phyloP scores from a whole-genome alignment of 2,888 invertebrate genomes.

The Bombyx huttoni region DNA sequence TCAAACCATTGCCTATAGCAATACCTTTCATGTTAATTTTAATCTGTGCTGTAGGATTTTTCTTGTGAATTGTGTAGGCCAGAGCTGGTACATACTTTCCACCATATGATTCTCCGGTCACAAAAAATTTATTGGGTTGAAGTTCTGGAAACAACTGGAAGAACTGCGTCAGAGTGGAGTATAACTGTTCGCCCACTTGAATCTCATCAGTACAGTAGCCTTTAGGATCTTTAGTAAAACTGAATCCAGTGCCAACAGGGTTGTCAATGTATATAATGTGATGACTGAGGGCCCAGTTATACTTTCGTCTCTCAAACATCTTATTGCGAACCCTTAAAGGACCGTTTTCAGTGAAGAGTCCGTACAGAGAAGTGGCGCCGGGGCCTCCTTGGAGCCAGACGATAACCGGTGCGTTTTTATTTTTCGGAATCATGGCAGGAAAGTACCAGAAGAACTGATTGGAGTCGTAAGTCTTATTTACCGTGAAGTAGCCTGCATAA shows the following conservation, averaged over 20 bases:
- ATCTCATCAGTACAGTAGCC: constrained; percentile 87
- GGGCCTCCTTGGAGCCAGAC: constrained; percentile 92
- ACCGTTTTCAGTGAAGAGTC: constrained; percentile 88
- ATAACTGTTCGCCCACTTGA: constrained; percentile 85
- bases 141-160: constrained; percentile 86
- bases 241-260: constrained; percentile 93
- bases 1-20: constrained; percentile 85
- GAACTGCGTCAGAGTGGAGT: constrained; percentile 84
- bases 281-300: constrained; percentile 85
- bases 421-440: constrained; percentile 75
- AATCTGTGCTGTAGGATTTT: constrained; percentile 74
- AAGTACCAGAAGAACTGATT: constrained; percentile 96
- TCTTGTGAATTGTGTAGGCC: constrained; percentile 79
- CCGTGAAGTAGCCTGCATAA: constrained; percentile 88
- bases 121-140: constrained; percentile 82
- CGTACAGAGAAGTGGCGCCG: constrained; percentile 84
- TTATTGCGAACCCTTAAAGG: constrained; percentile 64
- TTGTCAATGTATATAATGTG: constrained; percentile 92
- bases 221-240: constrained; percentile 82
- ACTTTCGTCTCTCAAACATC: constrained; percentile 74
- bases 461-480: constrained; percentile 81
- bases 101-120: constrained; percentile 92
- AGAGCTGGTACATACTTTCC: constrained; percentile 85
- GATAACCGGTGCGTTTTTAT: constrained; percentile 77
- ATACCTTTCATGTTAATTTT: constrained; percentile 81